Evolutionary conservation across 2,113 vertebrate species (phyloP).

Genomic region (Melierax canorus): DNA sequence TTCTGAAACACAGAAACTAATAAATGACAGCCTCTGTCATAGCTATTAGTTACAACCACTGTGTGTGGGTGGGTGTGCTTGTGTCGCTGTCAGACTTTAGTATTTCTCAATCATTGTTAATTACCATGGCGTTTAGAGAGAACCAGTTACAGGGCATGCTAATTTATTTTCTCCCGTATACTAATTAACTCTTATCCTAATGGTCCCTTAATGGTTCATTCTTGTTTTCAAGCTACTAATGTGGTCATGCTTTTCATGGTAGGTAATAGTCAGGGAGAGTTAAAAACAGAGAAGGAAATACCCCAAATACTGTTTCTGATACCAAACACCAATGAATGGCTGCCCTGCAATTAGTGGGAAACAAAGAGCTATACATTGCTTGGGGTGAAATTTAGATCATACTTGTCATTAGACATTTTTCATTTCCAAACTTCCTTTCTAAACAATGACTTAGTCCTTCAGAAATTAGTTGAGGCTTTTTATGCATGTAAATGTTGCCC

Average conservation of each 20-base stretch:
- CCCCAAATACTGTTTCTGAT: background rate
- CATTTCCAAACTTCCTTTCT: slow-evolving; percentile 27
- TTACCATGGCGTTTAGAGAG: background rate
- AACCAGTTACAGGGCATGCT: background rate
- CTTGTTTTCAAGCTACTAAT: background rate
- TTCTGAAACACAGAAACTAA: slow-evolving; percentile 10
- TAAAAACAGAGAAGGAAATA: background rate
- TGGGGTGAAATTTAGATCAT: slow-evolving; percentile 32
- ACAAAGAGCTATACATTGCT: slow-evolving; percentile 47
- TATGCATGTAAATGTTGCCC: background rate
- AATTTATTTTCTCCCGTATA: background rate
- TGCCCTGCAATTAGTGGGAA: background rate
- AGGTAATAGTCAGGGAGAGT: background rate
- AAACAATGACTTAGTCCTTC: slow-evolving; percentile 6
- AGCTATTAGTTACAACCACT: slow-evolving; percentile 24
- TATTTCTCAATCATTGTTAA: slow-evolving; percentile 51
- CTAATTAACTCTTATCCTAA: background rate
- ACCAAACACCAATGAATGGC: background rate
- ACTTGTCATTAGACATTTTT: slow-evolving; percentile 45
- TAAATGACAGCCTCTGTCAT: slow-evolving; percentile 32
- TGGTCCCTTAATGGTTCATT: background rate
- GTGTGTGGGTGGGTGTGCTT: slow-evolving; percentile 22
- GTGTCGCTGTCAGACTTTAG: background rate
- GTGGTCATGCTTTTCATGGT: background rate
- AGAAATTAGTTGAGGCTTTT: background rate